Evolutionary conservation across 2,113 vertebrate genomes (phyloP).

Genomic region (Anarhynchus alexandrinus): DNA sequence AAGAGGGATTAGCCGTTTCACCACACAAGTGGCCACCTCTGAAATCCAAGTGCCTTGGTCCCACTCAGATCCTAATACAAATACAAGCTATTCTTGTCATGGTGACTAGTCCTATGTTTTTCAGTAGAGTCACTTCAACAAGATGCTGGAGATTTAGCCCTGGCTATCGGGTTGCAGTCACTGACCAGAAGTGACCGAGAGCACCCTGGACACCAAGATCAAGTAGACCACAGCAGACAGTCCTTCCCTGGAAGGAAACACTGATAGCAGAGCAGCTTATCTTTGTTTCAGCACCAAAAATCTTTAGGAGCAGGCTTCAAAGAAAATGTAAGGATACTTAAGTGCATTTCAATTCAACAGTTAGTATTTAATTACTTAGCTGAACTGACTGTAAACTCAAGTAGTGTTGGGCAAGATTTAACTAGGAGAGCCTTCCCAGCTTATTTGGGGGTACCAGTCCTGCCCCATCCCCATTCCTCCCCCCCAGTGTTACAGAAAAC

Average conservation of each 20-base stretch:
- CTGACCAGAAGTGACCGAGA: background rate
- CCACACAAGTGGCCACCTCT: background rate
- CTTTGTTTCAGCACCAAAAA: background rate
- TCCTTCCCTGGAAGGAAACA: background rate
- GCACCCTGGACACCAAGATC: background rate
- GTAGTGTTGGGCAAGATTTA: background rate
- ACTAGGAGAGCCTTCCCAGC: background rate
- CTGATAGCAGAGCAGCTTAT: background rate
- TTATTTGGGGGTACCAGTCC: background rate
- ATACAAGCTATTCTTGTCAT: background rate
- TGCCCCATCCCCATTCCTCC: background rate
- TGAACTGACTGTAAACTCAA: background rate
- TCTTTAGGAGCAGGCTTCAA: background rate
- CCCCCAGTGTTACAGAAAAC: background rate
- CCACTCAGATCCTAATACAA: background rate
- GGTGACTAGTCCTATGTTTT: background rate
- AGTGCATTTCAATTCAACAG: background rate
- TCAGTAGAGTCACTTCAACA: background rate
- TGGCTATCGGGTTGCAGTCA: background rate
- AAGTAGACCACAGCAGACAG: background rate
- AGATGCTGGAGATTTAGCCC: background rate
- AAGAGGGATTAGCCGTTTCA: background rate
- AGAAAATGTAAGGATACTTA: background rate
- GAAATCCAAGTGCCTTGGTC: background rate
- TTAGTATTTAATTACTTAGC: background rate